Conservation (phyloP, 2,888 invertebrate species). For the Ormyrus rosae region DNA sequence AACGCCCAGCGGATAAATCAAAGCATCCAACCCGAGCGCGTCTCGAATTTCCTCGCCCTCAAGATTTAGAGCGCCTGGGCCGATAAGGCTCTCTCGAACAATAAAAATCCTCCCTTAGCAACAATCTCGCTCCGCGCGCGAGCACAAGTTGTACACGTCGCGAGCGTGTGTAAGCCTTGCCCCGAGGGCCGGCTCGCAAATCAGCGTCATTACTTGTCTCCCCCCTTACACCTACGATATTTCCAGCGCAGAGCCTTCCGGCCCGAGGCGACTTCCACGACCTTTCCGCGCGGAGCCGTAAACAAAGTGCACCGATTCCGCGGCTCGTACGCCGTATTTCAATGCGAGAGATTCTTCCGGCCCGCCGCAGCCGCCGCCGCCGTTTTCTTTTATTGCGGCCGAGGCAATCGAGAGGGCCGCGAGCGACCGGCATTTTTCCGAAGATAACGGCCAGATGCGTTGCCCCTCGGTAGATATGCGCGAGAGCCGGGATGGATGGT, state of each 20-base stretch:
- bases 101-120: neutral
- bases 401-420: neutral
- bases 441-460: neutral
- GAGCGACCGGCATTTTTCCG: neutral
- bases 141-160: neutral
- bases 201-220: slow-evolving; percentile 48
- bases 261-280: slow-evolving; percentile 34
- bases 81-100: slow-evolving; percentile 4
- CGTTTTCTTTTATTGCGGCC: slow-evolving; percentile 6
- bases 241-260: slow-evolving; percentile 7
- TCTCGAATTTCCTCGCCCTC: neutral
- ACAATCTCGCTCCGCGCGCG: neutral
- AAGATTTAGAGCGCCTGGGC: slow-evolving; percentile 13
- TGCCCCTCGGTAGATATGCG: neutral
- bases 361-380: neutral
- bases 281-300: slow-evolving; percentile 24
- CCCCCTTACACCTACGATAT: slow-evolving; percentile 26
- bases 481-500: neutral
- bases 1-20: neutral
- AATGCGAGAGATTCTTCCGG: slow-evolving; percentile 1
- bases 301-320: slow-evolving; percentile 48
- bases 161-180: too few relatives aligned
- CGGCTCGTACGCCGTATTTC: slow-evolving; percentile 38
- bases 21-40: neutral
- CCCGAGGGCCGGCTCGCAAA: slow-evolving; percentile 37